phyloP scores from a whole-genome alignment of 2,888 invertebrate species.

The Cheilosia variabilis region DNA sequence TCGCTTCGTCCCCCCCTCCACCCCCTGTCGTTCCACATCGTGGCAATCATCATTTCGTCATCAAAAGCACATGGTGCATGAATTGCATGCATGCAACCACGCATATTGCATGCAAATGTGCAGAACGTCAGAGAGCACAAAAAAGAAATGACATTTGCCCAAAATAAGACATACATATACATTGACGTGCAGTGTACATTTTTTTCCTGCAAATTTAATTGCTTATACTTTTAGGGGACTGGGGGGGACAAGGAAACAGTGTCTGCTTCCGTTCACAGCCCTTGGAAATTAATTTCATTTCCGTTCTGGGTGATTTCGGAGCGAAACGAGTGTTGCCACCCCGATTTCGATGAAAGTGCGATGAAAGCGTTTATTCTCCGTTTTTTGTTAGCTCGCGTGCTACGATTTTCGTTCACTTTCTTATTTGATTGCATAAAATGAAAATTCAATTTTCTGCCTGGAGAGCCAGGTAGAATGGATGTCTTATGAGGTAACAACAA shows the following conservation, averaged over 20 bases:
- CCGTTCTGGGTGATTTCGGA: slow-evolving; percentile 54
- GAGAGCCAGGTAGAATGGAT: slow-evolving; percentile 50
- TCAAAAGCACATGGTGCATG: slow-evolving; percentile 65
- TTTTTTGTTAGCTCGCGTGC: not conserved
- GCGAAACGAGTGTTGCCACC: slow-evolving; percentile 22
- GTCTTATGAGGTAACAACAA: slow-evolving; percentile 67
- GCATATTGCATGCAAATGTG: slow-evolving; percentile 65
- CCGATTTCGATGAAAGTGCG: slow-evolving; percentile 28
- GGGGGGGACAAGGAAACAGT: not conserved
- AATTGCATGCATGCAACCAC: slow-evolving; percentile 43
- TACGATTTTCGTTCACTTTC: slow-evolving; percentile 54
- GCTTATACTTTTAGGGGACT: slow-evolving; percentile 40
- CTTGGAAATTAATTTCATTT: slow-evolving; percentile 62
- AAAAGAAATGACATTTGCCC: slow-evolving; percentile 52
- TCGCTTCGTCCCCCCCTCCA: not conserved
- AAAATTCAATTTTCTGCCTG: slow-evolving; percentile 74
- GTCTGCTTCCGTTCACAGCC: not conserved
- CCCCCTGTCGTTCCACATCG: not conserved
- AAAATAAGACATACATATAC: slow-evolving; percentile 41
- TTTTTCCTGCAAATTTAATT: slow-evolving; percentile 63
- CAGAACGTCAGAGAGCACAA: slow-evolving; percentile 47
- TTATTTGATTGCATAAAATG: slow-evolving; percentile 71
- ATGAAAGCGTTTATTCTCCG: slow-evolving; percentile 4
- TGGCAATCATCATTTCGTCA: slow-evolving; percentile 67
- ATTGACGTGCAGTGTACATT: slow-evolving; percentile 6